phyloP scores from a whole-genome alignment of 2,113 vertebrate species.

The Amazona guildingii region DNA sequence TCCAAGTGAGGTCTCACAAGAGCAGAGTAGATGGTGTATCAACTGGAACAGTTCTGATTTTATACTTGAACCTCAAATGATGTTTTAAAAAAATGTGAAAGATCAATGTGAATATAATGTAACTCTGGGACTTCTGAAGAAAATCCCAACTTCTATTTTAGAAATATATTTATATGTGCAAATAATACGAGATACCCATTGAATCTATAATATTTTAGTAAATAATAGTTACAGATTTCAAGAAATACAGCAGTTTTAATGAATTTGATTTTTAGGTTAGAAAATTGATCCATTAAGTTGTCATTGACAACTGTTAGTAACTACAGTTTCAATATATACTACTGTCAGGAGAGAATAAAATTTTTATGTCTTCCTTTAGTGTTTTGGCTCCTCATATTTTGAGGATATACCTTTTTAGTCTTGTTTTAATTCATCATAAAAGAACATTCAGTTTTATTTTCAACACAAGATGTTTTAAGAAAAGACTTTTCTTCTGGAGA shows the following conservation, averaged over 20 bases:
- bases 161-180: background rate
- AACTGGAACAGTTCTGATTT: background rate
- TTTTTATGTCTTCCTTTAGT: background rate
- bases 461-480: background rate
- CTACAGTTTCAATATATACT: background rate
- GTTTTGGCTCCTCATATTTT: background rate
- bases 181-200: background rate
- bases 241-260: background rate
- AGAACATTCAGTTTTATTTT: background rate
- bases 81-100: background rate
- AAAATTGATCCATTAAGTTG: background rate
- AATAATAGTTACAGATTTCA: background rate
- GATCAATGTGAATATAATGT: background rate
- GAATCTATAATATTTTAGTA: background rate
- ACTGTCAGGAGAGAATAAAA: background rate
- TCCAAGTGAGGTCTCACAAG: too few species aligned
- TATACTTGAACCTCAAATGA: background rate
- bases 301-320: background rate
- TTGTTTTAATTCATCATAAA: background rate
- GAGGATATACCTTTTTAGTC: background rate
- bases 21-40: too few species aligned
- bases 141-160: background rate
- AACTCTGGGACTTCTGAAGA: background rate
- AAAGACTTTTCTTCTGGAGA: background rate
- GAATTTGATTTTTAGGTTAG: background rate